These are phyloP conservation scores for Decapterus maruadsi DNA, from an alignment of 2,797 vertebrate genomes.

Conservation along the genomic window DNA sequence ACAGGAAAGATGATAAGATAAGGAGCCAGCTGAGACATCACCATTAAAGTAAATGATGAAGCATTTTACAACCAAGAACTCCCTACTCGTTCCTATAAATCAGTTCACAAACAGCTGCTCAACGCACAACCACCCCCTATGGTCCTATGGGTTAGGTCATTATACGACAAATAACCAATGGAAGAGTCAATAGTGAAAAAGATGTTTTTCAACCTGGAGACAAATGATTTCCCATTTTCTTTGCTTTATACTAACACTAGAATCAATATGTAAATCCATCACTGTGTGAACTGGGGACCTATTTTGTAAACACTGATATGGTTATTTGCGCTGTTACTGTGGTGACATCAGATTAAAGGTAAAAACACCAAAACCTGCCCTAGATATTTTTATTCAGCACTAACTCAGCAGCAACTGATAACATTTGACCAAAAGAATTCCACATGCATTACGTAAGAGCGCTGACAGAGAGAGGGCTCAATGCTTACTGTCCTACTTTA, in stretches of 20 bases:
- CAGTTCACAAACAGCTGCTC: too few species aligned
- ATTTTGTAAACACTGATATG: constrained; percentile 50
- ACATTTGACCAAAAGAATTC: constrained; percentile 41
- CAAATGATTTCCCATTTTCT: constrained; percentile 16
- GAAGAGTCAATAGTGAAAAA: neutral
- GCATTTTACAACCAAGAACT: neutral
- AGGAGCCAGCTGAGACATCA: too few species aligned
- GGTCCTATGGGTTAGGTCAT: too few species aligned
- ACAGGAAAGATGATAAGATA: neutral
- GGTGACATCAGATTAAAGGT: constrained; percentile 42
- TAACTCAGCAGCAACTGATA: constrained; percentile 25
- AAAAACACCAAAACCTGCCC: neutral
- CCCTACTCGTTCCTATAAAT: too few species aligned
- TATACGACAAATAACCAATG: too few species aligned
- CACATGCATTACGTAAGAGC: constrained; percentile 18
- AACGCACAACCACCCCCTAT: too few species aligned
- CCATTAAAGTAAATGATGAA: neutral
- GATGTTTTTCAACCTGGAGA: constrained; percentile 30
- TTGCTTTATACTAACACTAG: constrained; percentile 10
- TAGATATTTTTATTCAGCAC: neutral
- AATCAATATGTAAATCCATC: constrained; percentile 60
- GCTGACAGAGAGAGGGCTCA: constrained; percentile 8
- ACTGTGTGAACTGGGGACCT: constrained; percentile 37
- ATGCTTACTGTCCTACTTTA: neutral
- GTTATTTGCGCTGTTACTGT: constrained; percentile 41